phyloP scores from a whole-genome alignment of 2,113 vertebrate species.

The human (Homo sapiens) region GRCh38 chr5:154981501-154982000 shows the following conservation, averaged over 20 bases:
- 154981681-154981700: neutral
- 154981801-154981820: neutral
- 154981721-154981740: neutral
- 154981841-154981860: neutral
- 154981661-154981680: neutral
- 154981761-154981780: neutral
- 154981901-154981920: neutral
- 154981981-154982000: no score
- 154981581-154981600: neutral
- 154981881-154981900: neutral
- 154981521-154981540: neutral
- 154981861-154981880: neutral
- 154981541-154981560: neutral
- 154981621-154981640: neutral
- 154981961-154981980: no score
- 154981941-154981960: neutral
- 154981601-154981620: neutral
- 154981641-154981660: neutral
- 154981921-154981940: neutral
- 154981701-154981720: neutral
- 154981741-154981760: neutral
- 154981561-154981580: neutral
- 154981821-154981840: neutral
- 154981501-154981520: neutral
- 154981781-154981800: neutral